Base-by-base conservation (phyloP, 1,140 invertebrate genomes). In the Pseudomyrmex dendroicus region DNA sequence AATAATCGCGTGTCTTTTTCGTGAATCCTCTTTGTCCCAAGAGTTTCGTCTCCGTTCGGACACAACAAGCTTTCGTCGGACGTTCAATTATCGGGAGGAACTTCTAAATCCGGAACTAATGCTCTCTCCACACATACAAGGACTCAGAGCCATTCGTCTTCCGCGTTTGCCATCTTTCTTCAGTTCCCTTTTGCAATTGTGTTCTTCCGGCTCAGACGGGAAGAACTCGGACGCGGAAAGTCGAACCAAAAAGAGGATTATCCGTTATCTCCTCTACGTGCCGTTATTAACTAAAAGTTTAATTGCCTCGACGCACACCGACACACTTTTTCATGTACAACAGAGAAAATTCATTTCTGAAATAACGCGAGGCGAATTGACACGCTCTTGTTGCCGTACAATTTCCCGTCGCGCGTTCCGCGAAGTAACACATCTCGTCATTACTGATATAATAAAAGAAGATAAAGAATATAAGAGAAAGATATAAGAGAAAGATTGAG, bases 251-350 rank as follows among this genome's bases (percentile, higher is more conserved):
- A 67, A 67, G 35, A 67, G 62, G 73, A 77, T 77, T 67, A 77
- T 77, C 74, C 35, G 25, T 67, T 67, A 77, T 77, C 62, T 67
- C 17, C 2, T 56, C 17, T 67, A 67, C 35, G 74, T 56, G 52
- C 35, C 17, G 4, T 67, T 77, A 77, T 77, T 77, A 77, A 77
- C 50, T 48, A 56, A 56, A 77, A 77, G 73, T 77, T 77, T 77
- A 77, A 77, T 77, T 56, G 62, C 52, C 15, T 67, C 35, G 25
- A 9, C 12, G 3, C 35, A 35, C n/a, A 9, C 12, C n/a, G 25
- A 2, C 25, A 46, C 15, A 3, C 8, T 48, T 67, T 77, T 12
- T 1, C 35, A 56, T n/a, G n/a, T 25, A 48, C 35, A 7, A 20
- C 22, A 13, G 17, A 13, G 17, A 46, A 56, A 44, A 77, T 56